These are phyloP conservation scores for Merluccius polli DNA, from an alignment of 2,797 vertebrate genomes.

Conservation along the genomic window DNA sequence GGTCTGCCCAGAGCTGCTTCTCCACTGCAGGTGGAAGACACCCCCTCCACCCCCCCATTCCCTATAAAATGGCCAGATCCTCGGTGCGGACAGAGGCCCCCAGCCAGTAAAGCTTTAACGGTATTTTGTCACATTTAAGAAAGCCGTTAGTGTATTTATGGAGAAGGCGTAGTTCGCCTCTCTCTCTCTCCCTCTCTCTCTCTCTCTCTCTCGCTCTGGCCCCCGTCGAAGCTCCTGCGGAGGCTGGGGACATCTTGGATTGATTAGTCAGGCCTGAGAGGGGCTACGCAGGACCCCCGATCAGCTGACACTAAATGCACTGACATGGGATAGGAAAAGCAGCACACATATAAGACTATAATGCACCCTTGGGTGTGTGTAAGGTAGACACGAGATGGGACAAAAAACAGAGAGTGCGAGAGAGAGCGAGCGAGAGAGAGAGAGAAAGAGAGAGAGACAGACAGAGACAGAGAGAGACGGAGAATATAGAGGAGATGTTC, in stretches of 20 bases:
- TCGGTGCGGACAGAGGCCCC: constrained; percentile 20
- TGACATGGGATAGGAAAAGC: not conserved
- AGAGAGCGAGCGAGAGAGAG: no score
- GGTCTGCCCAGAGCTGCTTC: not conserved
- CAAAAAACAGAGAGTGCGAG: not conserved
- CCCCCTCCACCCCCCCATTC: constrained; percentile 4
- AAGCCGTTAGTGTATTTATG: constrained; percentile 58
- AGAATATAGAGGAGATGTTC: not conserved
- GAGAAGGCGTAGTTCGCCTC: constrained; percentile 10
- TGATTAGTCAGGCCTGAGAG: constrained; percentile 42
- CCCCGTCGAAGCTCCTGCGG: not conserved
- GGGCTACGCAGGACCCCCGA: constrained; percentile 3
- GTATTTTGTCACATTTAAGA: constrained; percentile 54
- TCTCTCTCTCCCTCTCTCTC: no score
- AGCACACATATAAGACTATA: not conserved
- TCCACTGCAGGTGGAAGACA: constrained; percentile 43
- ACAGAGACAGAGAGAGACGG: no score
- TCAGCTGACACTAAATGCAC: constrained; percentile 16
- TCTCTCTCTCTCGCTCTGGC: not conserved
- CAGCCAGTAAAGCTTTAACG: constrained; percentile 50
- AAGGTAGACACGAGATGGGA: not conserved
- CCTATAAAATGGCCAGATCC: constrained; percentile 9
- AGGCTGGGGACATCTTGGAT: constrained; percentile 45
- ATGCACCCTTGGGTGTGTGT: no score
- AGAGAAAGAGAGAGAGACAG: no score